Conservation (phyloP, 1,140 invertebrate genomes). For the Dendroctonus valens region DNA sequence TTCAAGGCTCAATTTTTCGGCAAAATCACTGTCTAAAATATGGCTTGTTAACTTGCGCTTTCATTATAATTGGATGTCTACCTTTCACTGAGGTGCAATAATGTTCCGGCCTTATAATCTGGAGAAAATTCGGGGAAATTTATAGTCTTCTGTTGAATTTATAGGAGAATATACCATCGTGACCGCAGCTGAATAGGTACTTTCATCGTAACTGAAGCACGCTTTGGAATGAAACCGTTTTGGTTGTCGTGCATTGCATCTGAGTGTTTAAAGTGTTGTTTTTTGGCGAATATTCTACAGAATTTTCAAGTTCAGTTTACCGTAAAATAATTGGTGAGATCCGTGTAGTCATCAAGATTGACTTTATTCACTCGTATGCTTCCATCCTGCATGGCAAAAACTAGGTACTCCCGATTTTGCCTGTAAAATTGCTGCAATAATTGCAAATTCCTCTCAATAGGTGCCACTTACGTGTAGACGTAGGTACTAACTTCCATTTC, state of each 20-base stretch:
- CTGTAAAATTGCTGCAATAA: neutral
- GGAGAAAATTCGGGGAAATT: conserved; percentile 6
- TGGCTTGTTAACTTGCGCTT: neutral
- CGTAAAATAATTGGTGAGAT: conserved; percentile 67
- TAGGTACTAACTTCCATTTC: conserved; percentile 59
- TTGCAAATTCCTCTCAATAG: neutral
- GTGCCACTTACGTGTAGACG: conserved; percentile 53
- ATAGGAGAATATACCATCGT: conserved; percentile 80
- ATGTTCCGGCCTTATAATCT: neutral
- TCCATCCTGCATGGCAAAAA: conserved; percentile 69
- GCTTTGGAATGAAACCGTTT: conserved; percentile 67
- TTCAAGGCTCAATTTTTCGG: conserved; percentile 62
- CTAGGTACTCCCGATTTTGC: conserved; percentile 49
- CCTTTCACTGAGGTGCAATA: neutral
- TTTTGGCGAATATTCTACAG: neutral
- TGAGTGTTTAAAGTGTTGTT: conserved; percentile 7
- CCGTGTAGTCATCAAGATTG: conserved; percentile 52
- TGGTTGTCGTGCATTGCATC: conserved; percentile 72
- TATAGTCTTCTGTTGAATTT: conserved; percentile 50
- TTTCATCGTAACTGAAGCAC: conserved; percentile 64
- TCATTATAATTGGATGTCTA: neutral
- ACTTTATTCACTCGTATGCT: conserved; percentile 63
- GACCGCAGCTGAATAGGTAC: conserved; percentile 60
- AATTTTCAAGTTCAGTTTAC: conserved; percentile 19
- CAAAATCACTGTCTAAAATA: conserved; percentile 62